Conservation (phyloP, 2,888 invertebrate species). For the Tubulanus polymorphus region DNA sequence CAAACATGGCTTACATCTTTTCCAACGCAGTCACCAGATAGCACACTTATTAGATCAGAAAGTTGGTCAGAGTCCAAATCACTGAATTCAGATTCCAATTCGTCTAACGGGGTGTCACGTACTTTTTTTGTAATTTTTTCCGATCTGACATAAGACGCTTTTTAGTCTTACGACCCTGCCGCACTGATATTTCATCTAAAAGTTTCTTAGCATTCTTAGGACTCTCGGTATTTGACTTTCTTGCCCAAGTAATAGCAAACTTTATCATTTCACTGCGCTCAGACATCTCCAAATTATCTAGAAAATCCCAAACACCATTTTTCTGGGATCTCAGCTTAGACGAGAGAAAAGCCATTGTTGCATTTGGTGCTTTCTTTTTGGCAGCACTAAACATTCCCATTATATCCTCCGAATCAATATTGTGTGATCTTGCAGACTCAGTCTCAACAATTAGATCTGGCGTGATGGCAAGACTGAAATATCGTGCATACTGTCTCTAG, state of each 20-base stretch:
- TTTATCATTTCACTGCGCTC: not conserved
- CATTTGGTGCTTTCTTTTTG: not conserved
- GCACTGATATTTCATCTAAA: not conserved
- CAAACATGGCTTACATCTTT: not conserved
- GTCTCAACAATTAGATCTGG: not conserved
- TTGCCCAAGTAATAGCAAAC: not conserved
- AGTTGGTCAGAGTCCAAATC: not conserved
- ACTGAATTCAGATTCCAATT: not conserved
- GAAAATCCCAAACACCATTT: not conserved
- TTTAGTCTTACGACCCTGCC: not conserved
- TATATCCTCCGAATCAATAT: not conserved
- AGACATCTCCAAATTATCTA: not conserved
- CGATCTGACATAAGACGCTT: not conserved
- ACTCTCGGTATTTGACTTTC: not conserved
- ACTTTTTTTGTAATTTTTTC: not conserved
- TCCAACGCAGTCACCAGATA: not conserved
- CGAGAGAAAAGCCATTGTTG: not conserved
- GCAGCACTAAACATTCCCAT: conserved; percentile 1
- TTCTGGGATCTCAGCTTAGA: not conserved
- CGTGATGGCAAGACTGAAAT: not conserved
- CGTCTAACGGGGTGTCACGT: not conserved
- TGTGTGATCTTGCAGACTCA: not conserved
- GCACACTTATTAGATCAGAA: not conserved
- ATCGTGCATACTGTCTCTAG: conserved; percentile 15
- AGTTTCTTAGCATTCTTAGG: not conserved